Conservation (phyloP, 2,888 invertebrate species). For the Strigamia maritima region DNA sequence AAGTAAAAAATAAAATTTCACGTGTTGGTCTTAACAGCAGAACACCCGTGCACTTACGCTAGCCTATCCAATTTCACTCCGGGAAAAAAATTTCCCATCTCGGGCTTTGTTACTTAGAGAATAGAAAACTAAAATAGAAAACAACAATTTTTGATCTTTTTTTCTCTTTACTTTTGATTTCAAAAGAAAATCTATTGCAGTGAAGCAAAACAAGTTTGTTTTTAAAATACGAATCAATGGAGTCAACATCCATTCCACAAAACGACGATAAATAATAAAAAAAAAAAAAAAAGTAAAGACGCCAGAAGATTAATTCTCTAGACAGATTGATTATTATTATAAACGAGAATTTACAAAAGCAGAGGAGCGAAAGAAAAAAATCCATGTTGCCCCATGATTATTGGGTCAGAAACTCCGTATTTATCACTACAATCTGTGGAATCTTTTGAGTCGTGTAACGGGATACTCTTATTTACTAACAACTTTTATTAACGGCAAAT, state of each 20-base stretch:
- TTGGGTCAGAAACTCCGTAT: neutral
- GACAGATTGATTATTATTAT: no score
- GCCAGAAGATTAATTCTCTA: no score
- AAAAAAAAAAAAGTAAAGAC: no score
- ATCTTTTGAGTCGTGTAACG: constrained; percentile 12
- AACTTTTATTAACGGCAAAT: constrained; percentile 6
- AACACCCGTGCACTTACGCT: neutral
- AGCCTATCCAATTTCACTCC: neutral
- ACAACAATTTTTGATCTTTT: neutral
- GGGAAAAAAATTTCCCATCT: neutral
- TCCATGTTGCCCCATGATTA: neutral
- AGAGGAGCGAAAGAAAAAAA: neutral
- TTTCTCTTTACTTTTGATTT: neutral
- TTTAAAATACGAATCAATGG: neutral
- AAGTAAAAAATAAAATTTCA: neutral
- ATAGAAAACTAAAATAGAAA: neutral
- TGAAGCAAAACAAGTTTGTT: constrained; percentile 17
- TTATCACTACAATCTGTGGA: neutral
- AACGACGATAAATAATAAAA: neutral
- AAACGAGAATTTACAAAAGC: neutral
- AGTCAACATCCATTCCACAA: neutral
- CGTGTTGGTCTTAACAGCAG: neutral
- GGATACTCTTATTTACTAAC: constrained; percentile 23
- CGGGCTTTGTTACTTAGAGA: neutral
- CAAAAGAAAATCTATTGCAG: neutral